Conservation (phyloP, 2,113 vertebrate genomes). For the Eretmochelys imbricata region DNA sequence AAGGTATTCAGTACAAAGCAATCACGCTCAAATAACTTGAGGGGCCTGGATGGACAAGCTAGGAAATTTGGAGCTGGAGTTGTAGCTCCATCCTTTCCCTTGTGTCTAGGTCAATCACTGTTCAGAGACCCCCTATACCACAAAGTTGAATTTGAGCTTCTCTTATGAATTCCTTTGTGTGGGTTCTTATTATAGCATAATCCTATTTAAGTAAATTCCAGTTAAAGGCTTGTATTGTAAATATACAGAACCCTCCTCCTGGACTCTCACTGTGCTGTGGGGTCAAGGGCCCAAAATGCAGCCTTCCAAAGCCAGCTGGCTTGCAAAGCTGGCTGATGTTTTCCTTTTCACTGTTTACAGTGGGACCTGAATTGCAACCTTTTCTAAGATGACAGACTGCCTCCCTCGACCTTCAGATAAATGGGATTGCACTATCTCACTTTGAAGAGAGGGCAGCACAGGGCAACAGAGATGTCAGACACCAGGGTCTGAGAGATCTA, state of each 20-base stretch:
- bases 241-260: neutral
- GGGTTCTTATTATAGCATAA: neutral
- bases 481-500: conserved; percentile 35
- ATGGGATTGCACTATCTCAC: conserved; percentile 40
- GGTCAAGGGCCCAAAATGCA: conserved; percentile 28
- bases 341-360: conserved; percentile 11
- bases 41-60: neutral
- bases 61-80: neutral
- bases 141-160: neutral
- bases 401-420: conserved; percentile 57
- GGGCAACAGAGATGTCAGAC: conserved; percentile 36
- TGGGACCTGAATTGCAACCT: conserved; percentile 34
- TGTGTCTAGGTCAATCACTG: neutral
- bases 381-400: conserved; percentile 39
- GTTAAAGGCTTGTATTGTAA: conserved; percentile 39
- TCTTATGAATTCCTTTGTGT: neutral
- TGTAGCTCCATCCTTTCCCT: neutral
- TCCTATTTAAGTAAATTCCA: neutral
- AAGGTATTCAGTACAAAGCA: neutral
- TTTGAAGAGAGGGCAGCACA: conserved; percentile 40
- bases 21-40: neutral
- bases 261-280: neutral
- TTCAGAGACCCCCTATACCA: neutral
- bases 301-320: conserved; percentile 23
- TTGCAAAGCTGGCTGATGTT: conserved; percentile 19